phyloP scores from a whole-genome alignment of 30 jellyfish, hydroid and myxozoan genomes.

The Turritopsis dohrnii region DNA sequence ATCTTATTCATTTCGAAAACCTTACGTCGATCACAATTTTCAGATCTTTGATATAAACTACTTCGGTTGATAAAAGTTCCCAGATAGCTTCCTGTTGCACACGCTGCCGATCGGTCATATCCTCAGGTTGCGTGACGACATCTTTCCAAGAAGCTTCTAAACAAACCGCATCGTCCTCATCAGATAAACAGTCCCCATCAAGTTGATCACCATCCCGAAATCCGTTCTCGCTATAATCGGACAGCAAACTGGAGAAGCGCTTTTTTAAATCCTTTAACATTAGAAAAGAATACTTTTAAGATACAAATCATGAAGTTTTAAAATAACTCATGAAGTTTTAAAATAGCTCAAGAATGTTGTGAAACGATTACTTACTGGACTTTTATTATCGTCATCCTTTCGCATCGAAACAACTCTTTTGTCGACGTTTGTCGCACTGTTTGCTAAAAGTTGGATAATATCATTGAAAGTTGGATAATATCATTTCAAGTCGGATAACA shows the following conservation, averaged over 20 bases:
- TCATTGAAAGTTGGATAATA: too few species aligned
- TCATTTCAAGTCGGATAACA: constrained; percentile 39
- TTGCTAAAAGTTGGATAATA: constrained; percentile 50
- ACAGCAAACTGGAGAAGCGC: constrained; percentile 13
- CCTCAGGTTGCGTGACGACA: constrained; percentile 4
- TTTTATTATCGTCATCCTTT: constrained; percentile 21
- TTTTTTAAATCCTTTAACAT: constrained; percentile 26
- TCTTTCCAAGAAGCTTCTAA: constrained; percentile 34
- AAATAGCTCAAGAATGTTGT: background rate
- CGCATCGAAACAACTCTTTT: constrained; percentile 48
- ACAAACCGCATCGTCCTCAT: constrained; percentile 17
- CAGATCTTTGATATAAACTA: constrained; percentile 56
- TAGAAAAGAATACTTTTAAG: background rate
- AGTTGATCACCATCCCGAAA: constrained; percentile 28
- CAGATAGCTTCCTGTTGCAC: constrained; percentile 97
- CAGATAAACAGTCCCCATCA: background rate
- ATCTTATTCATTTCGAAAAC: background rate
- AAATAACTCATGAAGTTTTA: background rate
- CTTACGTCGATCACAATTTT: constrained; percentile 38
- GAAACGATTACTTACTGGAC: constrained; percentile 18
- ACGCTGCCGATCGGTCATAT: constrained; percentile 39
- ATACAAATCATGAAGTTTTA: background rate
- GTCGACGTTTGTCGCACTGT: constrained; percentile 70
- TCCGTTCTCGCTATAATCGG: constrained; percentile 13
- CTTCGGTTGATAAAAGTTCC: constrained; percentile 89